Base-by-base conservation (phyloP, 2,888 invertebrate species). In the Caenorhabditis panamensis region DNA sequence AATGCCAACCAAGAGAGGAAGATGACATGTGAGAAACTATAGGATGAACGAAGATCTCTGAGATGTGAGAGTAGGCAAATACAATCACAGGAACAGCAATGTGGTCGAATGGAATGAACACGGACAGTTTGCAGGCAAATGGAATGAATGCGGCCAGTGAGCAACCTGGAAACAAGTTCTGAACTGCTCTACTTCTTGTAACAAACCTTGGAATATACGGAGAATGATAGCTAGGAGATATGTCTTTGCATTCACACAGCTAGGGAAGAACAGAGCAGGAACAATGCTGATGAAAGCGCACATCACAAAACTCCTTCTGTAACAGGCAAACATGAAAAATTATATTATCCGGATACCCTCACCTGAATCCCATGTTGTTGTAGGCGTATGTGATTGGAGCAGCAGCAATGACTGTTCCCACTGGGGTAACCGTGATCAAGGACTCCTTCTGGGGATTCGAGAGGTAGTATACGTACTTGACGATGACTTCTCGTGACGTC, bases 161-260 rank as follows among this genome's bases (percentile, higher is more conserved):
- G 26, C 76, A 73, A 28, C 83, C 83, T 81, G 54, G 22, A 79
- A 59, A 16, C 8, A 4, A 2, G 20, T 20, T 0, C 2, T 18
- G 18, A 44, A 6, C 31, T 22, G 13, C 18, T 51, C 28, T 3
- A 20, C n/a, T n/a, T n/a, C n/a, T n/a, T n/a, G n/a, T n/a, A n/a
- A n/a, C n/a, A n/a, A n/a, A 84, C 86, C 86, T 84, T 86, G 84
- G 26, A 86, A 72, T 13, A 84, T 80, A 22, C 86, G 64, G 3
- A 86, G 61, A 20, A 86, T 79, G 11, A 84, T 82, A 0, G 82
- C 82, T 3, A 86, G 64, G 16, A 82, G 63, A 41, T 79, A 86
- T 0, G 83, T 79, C 44, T 82, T 79, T 3, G 82, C 81, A 37
- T 82, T 82, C 26, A 80, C 83, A 20, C 79, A 75, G n/a, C 77